Evolutionary conservation across 2,113 vertebrate genomes (phyloP).

Genomic region (Sorex fumeus): DNA sequence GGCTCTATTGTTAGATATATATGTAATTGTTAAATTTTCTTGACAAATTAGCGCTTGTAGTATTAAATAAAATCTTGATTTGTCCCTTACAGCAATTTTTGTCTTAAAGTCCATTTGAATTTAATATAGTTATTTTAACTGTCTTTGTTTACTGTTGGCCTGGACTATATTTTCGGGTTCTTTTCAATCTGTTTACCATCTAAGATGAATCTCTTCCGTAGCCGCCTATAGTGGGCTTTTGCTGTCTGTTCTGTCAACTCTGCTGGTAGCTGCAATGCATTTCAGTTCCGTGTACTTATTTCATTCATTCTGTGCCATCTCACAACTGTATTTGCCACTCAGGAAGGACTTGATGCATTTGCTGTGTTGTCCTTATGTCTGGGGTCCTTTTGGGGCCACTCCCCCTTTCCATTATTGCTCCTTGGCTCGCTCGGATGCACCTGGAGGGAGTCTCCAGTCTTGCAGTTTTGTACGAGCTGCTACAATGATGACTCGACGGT

Average conservation of each 20-base stretch:
- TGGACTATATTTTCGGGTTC: not conserved
- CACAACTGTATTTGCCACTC: not conserved
- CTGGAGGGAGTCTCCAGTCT: not conserved
- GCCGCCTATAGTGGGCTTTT: not conserved
- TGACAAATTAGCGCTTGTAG: not conserved
- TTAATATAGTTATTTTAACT: not conserved
- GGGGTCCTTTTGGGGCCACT: not conserved
- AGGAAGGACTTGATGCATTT: not conserved
- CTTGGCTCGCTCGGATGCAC: not conserved
- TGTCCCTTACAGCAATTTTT: not conserved
- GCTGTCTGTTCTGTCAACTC: not conserved
- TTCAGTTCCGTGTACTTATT: not conserved
- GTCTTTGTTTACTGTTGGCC: not conserved
- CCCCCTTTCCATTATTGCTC: not conserved
- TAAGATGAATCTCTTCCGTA: not conserved
- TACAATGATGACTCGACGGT: not conserved
- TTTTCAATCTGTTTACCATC: not conserved
- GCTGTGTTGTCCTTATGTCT: not conserved
- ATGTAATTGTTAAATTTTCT: constrained; percentile 18
- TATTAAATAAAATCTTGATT: not conserved
- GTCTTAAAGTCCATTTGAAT: not conserved
- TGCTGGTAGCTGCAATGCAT: not conserved
- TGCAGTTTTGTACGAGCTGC: not conserved
- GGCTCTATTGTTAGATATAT: not conserved
- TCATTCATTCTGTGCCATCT: not conserved